Evolutionary conservation across 2,113 vertebrate species (phyloP).

Genomic region (Nyctereutes procyonoides): DNA sequence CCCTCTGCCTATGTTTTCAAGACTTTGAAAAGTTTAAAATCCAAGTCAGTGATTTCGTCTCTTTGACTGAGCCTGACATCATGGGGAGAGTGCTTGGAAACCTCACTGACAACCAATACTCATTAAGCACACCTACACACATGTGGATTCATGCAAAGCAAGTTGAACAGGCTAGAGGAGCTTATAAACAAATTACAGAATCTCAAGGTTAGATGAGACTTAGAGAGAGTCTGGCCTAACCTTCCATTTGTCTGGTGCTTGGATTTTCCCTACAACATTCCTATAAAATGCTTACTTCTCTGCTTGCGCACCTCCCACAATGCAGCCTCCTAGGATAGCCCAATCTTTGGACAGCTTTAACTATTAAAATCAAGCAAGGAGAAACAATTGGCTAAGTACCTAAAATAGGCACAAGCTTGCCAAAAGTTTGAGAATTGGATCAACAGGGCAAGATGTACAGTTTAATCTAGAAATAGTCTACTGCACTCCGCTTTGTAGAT

Average conservation of each 20-base stretch:
- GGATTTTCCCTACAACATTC: constrained; percentile 67
- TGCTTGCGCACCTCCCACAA: constrained; percentile 60
- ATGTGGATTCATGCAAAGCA: constrained; percentile 78
- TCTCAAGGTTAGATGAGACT: constrained; percentile 54
- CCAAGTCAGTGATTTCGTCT: constrained; percentile 61
- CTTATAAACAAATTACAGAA: constrained; percentile 82
- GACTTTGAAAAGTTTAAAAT: constrained; percentile 34
- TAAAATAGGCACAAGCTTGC: neutral
- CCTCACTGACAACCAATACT: constrained; percentile 66
- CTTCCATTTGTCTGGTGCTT: constrained; percentile 80
- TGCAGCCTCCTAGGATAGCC: neutral
- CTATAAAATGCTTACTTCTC: constrained; percentile 69
- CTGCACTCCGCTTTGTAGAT: neutral
- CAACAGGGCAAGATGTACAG: neutral
- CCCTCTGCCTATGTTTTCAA: constrained; percentile 16
- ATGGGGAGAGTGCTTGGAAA: constrained; percentile 73
- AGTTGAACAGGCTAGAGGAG: constrained; percentile 74
- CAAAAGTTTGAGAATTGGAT: neutral
- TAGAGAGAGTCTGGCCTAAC: constrained; percentile 75
- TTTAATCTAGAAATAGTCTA: neutral
- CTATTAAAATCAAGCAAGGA: constrained; percentile 41
- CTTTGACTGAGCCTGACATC: constrained; percentile 69
- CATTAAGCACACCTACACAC: constrained; percentile 77
- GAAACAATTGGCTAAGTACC: neutral
- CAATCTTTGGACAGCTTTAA: neutral